Conservation (phyloP, 2,888 invertebrate genomes). For the Acleris cristana region DNA sequence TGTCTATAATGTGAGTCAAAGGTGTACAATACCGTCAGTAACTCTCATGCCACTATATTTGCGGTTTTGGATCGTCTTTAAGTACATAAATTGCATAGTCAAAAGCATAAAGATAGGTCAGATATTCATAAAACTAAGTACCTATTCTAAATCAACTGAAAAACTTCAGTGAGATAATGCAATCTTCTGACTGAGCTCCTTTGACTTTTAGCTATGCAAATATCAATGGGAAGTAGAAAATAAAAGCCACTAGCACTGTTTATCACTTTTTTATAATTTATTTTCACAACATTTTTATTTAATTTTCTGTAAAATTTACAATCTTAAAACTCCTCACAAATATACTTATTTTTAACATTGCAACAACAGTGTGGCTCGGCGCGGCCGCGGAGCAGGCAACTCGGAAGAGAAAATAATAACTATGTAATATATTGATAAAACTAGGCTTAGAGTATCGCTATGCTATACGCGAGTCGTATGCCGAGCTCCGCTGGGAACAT, state of each 20-base stretch:
- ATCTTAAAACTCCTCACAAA: slow-evolving; percentile 83
- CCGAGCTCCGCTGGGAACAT: slow-evolving; percentile 73
- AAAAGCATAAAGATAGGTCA: too few species aligned
- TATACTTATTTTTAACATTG: slow-evolving; percentile 71
- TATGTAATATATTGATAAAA: slow-evolving; percentile 66
- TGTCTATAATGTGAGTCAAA: too few species aligned
- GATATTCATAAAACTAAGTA: too few species aligned
- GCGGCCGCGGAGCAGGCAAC: slow-evolving; percentile 70
- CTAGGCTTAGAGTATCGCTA: slow-evolving; percentile 74
- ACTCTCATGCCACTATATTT: too few species aligned
- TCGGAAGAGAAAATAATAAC: slow-evolving; percentile 64
- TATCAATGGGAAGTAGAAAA: slow-evolving; percentile 44
- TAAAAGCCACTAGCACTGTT: slow-evolving; percentile 72
- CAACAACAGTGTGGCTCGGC: slow-evolving; percentile 63
- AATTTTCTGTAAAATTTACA: slow-evolving; percentile 84
- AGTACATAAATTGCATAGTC: too few species aligned
- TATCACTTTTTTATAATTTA: slow-evolving; percentile 84
- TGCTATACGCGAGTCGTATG: slow-evolving; percentile 75
- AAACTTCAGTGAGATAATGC: too few species aligned
- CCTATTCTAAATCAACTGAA: too few species aligned
- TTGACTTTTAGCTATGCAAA: too few species aligned
- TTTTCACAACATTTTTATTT: slow-evolving; percentile 83
- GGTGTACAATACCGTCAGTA: too few species aligned
- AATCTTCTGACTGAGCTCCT: too few species aligned
- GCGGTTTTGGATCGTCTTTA: too few species aligned